Percentiles rank a stretch among this genome's conserved stretches.
phyloP scores from a whole-genome alignment of 2,113 vertebrate genomes.

The Acrocephalus kingi region DNA sequence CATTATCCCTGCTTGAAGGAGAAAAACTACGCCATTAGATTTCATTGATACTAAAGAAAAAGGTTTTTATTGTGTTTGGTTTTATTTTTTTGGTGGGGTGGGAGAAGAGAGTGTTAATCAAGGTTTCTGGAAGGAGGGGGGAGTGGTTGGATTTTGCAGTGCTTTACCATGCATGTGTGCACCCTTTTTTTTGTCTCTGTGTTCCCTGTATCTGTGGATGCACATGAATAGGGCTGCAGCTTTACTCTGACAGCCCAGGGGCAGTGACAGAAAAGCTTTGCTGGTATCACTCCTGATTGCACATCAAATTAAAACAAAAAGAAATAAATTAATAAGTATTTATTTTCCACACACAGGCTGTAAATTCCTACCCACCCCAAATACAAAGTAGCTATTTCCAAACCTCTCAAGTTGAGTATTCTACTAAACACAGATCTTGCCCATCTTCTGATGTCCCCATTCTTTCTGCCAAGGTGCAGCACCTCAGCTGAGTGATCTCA shows the following conservation, averaged over 20 bases:
- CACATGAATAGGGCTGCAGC: neutral
- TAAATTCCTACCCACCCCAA: neutral
- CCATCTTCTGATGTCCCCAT: neutral
- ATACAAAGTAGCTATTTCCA: neutral
- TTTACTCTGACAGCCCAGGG: neutral
- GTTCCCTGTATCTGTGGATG: rapidly evolving
- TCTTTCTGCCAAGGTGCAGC: rapidly evolving
- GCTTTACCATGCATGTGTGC: neutral
- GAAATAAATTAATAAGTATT: neutral
- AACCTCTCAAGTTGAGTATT: neutral
- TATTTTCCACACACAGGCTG: neutral
- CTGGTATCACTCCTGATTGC: neutral
- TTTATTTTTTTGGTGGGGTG: too few relatives aligned
- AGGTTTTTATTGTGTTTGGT: neutral
- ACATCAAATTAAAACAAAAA: neutral
- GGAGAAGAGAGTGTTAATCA: neutral
- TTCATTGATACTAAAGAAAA: neutral
- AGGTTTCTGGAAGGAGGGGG: neutral
- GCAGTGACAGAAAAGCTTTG: neutral
- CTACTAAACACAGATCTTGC: neutral
- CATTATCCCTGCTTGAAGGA: neutral
- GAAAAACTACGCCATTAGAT: neutral
- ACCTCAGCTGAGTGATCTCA: neutral
- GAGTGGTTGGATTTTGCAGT: neutral
- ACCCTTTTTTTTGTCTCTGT: neutral